These are phyloP conservation scores for Coryphaenoides rupestris DNA, from an alignment of 2,113 vertebrate genomes.

Conservation along the genomic window DNA sequence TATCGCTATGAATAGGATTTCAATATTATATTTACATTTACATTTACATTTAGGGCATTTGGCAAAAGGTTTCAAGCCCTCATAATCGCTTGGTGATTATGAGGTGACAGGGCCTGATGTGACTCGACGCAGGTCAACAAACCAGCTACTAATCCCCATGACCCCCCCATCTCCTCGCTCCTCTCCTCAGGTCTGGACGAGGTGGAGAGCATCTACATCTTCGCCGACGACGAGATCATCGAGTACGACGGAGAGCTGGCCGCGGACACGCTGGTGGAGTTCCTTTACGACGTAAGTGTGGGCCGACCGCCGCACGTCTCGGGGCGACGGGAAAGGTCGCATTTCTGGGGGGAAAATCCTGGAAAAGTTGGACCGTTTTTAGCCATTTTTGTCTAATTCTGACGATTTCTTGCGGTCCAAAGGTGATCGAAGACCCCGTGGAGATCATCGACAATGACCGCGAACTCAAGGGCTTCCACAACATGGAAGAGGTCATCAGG, in stretches of 20 bases:
- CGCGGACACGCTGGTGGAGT: constrained; percentile 86
- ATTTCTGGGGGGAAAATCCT: too few species aligned
- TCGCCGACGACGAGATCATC: constrained; percentile 85
- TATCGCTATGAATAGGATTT: too few species aligned
- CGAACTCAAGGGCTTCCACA: constrained; percentile 85
- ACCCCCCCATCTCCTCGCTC: background rate
- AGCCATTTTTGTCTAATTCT: too few species aligned
- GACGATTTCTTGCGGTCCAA: background rate
- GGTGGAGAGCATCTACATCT: constrained; percentile 88
- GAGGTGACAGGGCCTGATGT: background rate
- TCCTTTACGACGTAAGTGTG: constrained; percentile 88
- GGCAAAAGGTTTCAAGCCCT: too few species aligned
- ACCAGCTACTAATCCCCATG: too few species aligned
- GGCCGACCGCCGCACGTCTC: too few species aligned
- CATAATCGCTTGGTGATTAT: too few species aligned
- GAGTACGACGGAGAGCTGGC: constrained; percentile 89
- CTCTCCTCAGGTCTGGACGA: constrained; percentile 76
- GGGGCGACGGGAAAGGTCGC: too few species aligned
- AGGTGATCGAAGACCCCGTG: constrained; percentile 84
- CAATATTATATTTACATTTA: too few species aligned
- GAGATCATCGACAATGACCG: constrained; percentile 85
- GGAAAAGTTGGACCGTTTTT: background rate
- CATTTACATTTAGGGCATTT: too few species aligned
- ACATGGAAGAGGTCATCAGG: constrained; percentile 85
- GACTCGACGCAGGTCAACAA: background rate